Evolutionary conservation across 2,797 vertebrate species (phyloP).

Genomic region (Decapterus maruadsi): DNA sequence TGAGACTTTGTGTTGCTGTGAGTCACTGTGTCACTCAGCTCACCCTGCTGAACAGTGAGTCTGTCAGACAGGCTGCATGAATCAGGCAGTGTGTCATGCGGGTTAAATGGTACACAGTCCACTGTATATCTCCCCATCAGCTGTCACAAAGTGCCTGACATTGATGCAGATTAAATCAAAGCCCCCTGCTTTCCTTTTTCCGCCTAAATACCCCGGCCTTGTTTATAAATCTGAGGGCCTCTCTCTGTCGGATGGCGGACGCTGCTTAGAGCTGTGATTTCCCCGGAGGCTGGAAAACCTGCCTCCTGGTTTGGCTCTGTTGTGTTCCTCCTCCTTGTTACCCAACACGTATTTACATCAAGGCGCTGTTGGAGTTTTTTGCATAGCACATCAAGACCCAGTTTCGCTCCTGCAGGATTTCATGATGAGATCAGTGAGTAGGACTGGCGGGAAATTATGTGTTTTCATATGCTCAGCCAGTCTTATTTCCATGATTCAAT

Average conservation of each 20-base stretch:
- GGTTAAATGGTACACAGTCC: slow-evolving; percentile 80
- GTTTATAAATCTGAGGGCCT: slow-evolving; percentile 68
- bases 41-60: slow-evolving; percentile 45
- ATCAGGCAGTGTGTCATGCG: slow-evolving; percentile 74
- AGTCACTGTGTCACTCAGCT: slow-evolving; percentile 73
- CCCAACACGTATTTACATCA: slow-evolving; percentile 64
- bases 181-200: slow-evolving; percentile 38
- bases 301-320: slow-evolving; percentile 40
- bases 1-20: slow-evolving; percentile 69
- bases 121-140: slow-evolving; percentile 77
- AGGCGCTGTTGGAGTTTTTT: slow-evolving; percentile 50
- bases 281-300: slow-evolving; percentile 57
- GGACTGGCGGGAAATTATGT: slow-evolving; percentile 59
- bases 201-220: slow-evolving; percentile 54
- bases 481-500: slow-evolving; percentile 67
- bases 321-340: slow-evolving; percentile 69
- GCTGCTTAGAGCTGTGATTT: slow-evolving; percentile 63
- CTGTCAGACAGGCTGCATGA: slow-evolving; percentile 69
- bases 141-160: slow-evolving; percentile 75
- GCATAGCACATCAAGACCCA: slow-evolving; percentile 69
- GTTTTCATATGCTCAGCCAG: slow-evolving; percentile 65
- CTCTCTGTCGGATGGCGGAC: slow-evolving; percentile 36
- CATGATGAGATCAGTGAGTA: slow-evolving; percentile 64
- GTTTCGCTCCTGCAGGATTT: slow-evolving; percentile 67
- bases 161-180: slow-evolving; percentile 78